Evolutionary conservation across 2,888 invertebrate species (phyloP).

Genomic region (Stenoptilia bipunctidactyla): DNA sequence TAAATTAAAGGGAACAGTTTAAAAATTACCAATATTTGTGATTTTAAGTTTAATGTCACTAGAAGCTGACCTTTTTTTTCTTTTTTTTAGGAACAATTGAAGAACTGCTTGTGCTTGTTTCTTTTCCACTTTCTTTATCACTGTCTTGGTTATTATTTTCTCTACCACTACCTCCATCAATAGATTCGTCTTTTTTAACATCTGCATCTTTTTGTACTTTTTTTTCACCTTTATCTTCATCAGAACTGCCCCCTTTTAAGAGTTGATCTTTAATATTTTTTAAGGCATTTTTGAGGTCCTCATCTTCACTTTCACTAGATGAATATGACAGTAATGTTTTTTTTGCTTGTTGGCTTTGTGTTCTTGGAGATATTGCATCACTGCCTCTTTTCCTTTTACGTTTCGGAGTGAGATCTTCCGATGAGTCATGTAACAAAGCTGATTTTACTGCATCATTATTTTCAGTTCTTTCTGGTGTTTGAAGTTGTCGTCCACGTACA

Average conservation of each 20-base stretch:
- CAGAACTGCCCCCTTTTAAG: constrained; percentile 24
- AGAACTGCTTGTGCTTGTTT: background rate
- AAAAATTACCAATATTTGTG: too few species aligned
- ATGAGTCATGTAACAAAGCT: constrained; percentile 1
- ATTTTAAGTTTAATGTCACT: too few species aligned
- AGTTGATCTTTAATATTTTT: constrained; percentile 34
- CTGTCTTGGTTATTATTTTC: constrained; percentile 8
- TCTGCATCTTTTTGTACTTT: constrained; percentile 19
- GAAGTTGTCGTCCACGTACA: background rate
- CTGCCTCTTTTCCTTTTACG: constrained; percentile 17
- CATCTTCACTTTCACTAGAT: constrained; percentile 53
- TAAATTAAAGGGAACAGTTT: too few species aligned
- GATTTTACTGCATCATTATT: constrained; percentile 19
- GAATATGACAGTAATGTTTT: constrained; percentile 40
- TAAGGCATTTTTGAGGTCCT: constrained; percentile 26
- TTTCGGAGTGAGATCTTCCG: constrained; percentile 13
- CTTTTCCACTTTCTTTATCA: constrained; percentile 11
- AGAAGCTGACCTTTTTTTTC: constrained; percentile 4
- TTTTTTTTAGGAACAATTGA: background rate
- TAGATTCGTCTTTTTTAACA: too few species aligned
- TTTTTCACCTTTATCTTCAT: constrained; percentile 18
- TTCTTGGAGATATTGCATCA: constrained; percentile 20
- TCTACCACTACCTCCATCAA: constrained; percentile 18
- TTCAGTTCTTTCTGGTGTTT: background rate
- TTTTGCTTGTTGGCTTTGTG: constrained; percentile 43